A percentile compares a stretch with the other conserved stretches of the same genome.
phyloP scores from a whole-genome alignment of 2,113 vertebrate species.

The Callorhinus ursinus region DNA sequence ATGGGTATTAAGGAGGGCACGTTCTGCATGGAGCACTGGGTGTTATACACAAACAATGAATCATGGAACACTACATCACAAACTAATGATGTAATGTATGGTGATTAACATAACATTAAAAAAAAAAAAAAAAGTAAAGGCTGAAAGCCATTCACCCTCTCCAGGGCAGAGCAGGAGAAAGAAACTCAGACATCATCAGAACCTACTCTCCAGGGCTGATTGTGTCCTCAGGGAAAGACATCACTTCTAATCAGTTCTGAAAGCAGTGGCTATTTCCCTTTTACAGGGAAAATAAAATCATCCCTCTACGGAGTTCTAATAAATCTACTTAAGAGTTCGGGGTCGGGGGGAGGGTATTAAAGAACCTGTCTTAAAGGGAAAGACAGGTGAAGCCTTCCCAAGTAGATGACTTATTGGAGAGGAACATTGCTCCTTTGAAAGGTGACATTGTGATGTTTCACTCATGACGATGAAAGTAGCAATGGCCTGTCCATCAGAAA shows the following conservation, averaged over 20 bases:
- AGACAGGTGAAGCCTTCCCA: background rate
- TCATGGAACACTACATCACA: too few relatives aligned
- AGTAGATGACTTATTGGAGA: background rate
- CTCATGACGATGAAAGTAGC: background rate
- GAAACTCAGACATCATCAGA: constrained; percentile 50
- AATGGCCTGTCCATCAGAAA: background rate
- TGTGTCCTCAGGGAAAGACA: constrained; percentile 51
- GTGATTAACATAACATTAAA: too few relatives aligned
- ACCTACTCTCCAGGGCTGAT: constrained; percentile 41
- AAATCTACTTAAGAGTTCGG: background rate
- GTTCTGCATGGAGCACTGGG: too few relatives aligned
- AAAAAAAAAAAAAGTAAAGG: constrained; percentile 29
- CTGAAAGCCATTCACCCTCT: constrained; percentile 11
- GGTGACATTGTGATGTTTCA: background rate
- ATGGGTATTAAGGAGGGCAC: too few relatives aligned
- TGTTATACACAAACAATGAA: too few relatives aligned
- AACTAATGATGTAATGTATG: too few relatives aligned
- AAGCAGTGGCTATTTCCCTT: constrained; percentile 42
- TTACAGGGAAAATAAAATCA: constrained; percentile 56
- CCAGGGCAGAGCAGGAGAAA: constrained; percentile 18
- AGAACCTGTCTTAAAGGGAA: background rate
- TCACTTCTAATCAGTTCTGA: constrained; percentile 60
- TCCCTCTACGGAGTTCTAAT: background rate
- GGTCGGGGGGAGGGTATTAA: background rate
- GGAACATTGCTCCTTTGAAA: background rate